Conservation (phyloP, 2,888 invertebrate genomes). For the Drosophila atripex region DNA sequence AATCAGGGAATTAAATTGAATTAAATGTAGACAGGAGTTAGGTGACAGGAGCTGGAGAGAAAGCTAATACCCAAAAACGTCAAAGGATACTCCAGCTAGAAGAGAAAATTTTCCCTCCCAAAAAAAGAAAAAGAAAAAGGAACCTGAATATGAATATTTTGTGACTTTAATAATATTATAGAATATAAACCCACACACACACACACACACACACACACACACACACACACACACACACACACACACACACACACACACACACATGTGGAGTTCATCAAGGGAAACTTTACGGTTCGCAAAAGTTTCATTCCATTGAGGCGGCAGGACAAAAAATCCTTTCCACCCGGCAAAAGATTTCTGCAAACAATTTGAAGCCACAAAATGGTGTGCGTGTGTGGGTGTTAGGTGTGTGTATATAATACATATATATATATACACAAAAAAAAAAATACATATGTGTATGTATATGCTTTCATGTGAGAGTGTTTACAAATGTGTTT, state of each 20-base stretch:
- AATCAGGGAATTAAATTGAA: constrained; percentile 34
- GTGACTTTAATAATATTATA: constrained; percentile 33
- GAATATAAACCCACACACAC: background rate
- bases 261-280: constrained; percentile 9
- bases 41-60: background rate
- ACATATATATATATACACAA: background rate
- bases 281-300: constrained; percentile 36
- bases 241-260: constrained; percentile 1
- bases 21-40: constrained; percentile 26
- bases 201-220: background rate
- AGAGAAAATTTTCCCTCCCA: constrained; percentile 31
- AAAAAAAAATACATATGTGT: constrained; percentile 3
- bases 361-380: constrained; percentile 41
- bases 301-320: constrained; percentile 27
- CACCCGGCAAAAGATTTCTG: constrained; percentile 38
- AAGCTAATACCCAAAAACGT: background rate
- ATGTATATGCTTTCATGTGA: constrained; percentile 2
- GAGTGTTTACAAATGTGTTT: constrained; percentile 28
- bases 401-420: constrained; percentile 1
- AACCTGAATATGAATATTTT: constrained; percentile 36
- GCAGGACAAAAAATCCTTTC: constrained; percentile 20
- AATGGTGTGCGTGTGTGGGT: constrained; percentile 7
- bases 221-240: constrained; percentile 9
- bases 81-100: constrained; percentile 1
- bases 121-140: background rate